These are phyloP conservation scores for Nannoperca obscura DNA, from an alignment of 2,797 vertebrate species.

Conservation along the genomic window DNA sequence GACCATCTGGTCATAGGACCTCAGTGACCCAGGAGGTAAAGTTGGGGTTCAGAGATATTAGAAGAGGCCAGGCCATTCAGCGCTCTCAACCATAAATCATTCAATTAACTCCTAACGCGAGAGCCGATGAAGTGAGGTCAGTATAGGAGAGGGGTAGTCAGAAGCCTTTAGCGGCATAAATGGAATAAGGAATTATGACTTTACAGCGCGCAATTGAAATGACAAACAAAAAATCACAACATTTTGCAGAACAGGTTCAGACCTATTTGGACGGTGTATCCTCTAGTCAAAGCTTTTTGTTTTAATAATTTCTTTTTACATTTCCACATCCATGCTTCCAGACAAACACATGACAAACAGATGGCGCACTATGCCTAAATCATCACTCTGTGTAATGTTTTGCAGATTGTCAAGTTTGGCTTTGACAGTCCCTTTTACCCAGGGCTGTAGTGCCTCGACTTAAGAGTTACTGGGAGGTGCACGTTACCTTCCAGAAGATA, in stretches of 20 bases:
- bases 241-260: background rate
- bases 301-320: background rate
- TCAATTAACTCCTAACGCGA: background rate
- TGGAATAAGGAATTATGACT: background rate
- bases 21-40: slow-evolving; percentile 1
- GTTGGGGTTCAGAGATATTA: slow-evolving; percentile 6
- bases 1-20: slow-evolving; percentile 27
- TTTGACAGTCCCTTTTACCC: background rate
- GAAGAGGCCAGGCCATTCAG: background rate
- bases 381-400: background rate
- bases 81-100: slow-evolving; percentile 10
- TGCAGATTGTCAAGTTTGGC: background rate
- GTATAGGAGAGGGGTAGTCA: background rate
- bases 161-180: background rate
- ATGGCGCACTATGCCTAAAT: background rate
- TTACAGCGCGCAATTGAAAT: background rate
- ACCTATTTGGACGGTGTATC: background rate
- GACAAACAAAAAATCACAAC: background rate
- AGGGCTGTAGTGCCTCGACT: no score
- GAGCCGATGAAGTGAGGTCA: background rate
- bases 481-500: no score
- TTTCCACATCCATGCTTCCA: background rate
- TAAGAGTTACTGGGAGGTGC: background rate
- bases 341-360: slow-evolving; percentile 25
- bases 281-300: background rate